Evolutionary conservation across 2,888 invertebrate genomes (phyloP).

Genomic region (Drosophila monieri): DNA sequence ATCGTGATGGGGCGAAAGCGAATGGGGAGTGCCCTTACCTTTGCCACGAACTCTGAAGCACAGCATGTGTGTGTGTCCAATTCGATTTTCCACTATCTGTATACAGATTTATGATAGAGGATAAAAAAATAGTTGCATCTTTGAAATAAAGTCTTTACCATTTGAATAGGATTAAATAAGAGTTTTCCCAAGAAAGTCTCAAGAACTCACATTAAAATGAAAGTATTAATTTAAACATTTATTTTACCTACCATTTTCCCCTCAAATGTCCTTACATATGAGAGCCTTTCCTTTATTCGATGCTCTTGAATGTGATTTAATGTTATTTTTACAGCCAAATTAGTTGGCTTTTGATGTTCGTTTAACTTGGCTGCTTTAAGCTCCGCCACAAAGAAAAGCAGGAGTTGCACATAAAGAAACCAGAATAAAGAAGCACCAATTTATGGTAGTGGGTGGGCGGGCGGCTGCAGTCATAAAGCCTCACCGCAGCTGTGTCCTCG

Average conservation of each 20-base stretch:
- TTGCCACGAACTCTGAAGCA: constrained; percentile 3
- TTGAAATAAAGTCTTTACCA: neutral
- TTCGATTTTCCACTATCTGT: constrained; percentile 58
- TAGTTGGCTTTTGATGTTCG: constrained; percentile 78
- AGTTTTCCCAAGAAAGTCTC: neutral
- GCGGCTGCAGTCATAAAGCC: constrained; percentile 52
- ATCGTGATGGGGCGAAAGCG: constrained; percentile 61
- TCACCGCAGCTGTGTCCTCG: constrained; percentile 4
- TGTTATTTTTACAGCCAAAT: constrained; percentile 79
- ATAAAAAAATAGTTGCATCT: neutral
- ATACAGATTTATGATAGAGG: neutral
- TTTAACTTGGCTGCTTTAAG: constrained; percentile 54
- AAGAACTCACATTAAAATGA: neutral
- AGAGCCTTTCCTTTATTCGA: constrained; percentile 7
- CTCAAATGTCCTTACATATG: constrained; percentile 15
- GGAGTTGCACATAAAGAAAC: constrained; percentile 26
- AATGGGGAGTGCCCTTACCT: constrained; percentile 33
- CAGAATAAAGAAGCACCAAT: constrained; percentile 21
- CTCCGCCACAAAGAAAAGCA: constrained; percentile 25
- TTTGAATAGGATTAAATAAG: neutral
- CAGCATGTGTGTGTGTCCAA: constrained; percentile 32
- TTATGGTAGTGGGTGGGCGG: constrained; percentile 28
- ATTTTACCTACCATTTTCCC: neutral
- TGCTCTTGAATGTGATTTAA: constrained; percentile 73
- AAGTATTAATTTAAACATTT: neutral